Base-by-base conservation (phyloP, 2,888 invertebrate genomes). In the Napeogenes sylphis region DNA sequence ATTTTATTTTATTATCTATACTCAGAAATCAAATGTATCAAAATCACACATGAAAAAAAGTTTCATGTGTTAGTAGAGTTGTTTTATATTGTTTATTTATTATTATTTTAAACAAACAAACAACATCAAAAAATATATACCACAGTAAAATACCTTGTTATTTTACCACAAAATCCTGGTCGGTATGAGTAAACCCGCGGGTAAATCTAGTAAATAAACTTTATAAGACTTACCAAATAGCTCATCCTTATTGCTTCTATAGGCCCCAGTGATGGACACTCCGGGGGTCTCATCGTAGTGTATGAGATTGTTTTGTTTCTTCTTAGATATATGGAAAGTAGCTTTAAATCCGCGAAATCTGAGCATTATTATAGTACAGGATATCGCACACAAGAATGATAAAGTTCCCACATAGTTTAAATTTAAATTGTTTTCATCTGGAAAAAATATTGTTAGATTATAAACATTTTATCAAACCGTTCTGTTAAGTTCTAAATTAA, bases 311-410 rank as follows among this genome's bases (percentile, higher is more conserved):
- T 14, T 77, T 12, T 70, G 71, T 33, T 74, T 78, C 3, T 78
- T 72, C 35, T 77, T 74, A 32, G 75, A 68, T 30, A 89, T 70
- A 66, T 85, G 82, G 10, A 90, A 70, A 2, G 81, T 76, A 2
- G 84, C 85, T 59, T 76, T 82, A 69, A 88, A 90, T 45, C 87
- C 80, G 21, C 78, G 73, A 67, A 86, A 83, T 54, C 75, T 77
- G 2, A 83, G 71, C 84, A 85, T 84, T 64, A 75, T 67, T 55
- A 70, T 68, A 33, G 69, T 59, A 47, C 72, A 72, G 6, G 73
- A 73, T 54, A 76, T 66, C 12, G 70, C 73, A 61, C 73, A 73
- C 55, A 73, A 73, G 13, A 77, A 67, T 4, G 69, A 70, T 59
- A 72, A 55, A 53, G 73, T 73, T 58, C 74, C 69, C 53, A 76